Evolutionary conservation across 2,797 vertebrate species (phyloP), one percentile per base, ranked within the genome.

Genomic region (Diplodus puntazzo): DNA sequence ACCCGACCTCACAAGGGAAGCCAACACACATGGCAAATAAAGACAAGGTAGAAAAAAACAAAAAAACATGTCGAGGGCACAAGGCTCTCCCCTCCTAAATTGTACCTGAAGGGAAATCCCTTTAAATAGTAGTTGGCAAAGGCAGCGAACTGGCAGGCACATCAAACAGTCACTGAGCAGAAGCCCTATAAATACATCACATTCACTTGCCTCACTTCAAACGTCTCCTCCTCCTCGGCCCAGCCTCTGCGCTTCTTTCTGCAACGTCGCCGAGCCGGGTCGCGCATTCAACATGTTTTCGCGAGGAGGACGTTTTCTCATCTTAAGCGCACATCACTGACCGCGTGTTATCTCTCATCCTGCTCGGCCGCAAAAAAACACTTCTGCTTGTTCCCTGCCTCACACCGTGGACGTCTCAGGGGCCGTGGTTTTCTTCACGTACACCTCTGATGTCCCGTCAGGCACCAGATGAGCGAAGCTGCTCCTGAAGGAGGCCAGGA

Each of bases 91-190:
- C 55, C 88, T 90, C 84, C 86, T 80, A 94, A 94, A 95, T 95
- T 94, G 93, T 94, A 95, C 94, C 95, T 94, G 91, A 93, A 95
- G 94, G 94, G 95, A 95, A 96, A 95, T 95, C 94, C 93, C 93
- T 95, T 94, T 91, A 94, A 95, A 94, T 81, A 91, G 90, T 81
- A 89, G 86, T 84, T 95, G 94, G 95, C 94, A 94, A 89, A 85
- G 77, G 65, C 85, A 80, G 80, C 30, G 86, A 74, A 88, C 91
- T 95, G 95, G 95, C 94, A 92, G 83, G 73, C 71, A 89, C 90
- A 95, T 95, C 95, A 95, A 95, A 96, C 91, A 80, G 86, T 78
- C 88, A 76, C 83, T 65, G 89, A 95, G 91, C 88, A 90, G 87
- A 92, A 93, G 92, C 89, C 89, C 90, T 94, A 94, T 94, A 95